Evolutionary conservation across 2,113 vertebrate genomes (phyloP).

Genomic region (Trichomycterus rosablanca): DNA sequence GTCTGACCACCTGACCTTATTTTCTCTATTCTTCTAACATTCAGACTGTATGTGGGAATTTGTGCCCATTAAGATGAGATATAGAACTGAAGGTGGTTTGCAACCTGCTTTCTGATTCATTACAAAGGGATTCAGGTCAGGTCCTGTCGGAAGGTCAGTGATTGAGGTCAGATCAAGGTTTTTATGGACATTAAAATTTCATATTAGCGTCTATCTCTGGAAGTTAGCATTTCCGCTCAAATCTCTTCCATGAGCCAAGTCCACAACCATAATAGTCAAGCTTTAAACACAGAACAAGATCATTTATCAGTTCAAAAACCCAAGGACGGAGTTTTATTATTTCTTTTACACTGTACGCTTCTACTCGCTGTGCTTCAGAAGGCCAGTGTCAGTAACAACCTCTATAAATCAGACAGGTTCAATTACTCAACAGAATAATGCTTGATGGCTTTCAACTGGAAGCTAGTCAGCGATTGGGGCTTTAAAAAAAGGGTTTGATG

Average conservation of each 20-base stretch:
- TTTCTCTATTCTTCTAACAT: too few relatives aligned
- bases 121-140: too few relatives aligned
- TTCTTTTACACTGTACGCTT: constrained; percentile 17
- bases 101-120: too few relatives aligned
- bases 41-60: too few relatives aligned
- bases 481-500: constrained; percentile 9
- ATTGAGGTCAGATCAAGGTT: too few relatives aligned
- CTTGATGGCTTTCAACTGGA: neutral
- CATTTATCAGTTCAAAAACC: constrained; percentile 20
- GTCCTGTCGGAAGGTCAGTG: too few relatives aligned
- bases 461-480: constrained; percentile 5
- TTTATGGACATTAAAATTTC: too few relatives aligned
- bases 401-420: constrained; percentile 12
- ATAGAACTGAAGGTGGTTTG: too few relatives aligned
- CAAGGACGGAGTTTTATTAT: constrained; percentile 7
- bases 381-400: neutral
- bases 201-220: too few relatives aligned
- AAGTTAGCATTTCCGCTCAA: constrained; percentile 28
- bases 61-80: too few relatives aligned
- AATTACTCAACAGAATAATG: constrained; percentile 12
- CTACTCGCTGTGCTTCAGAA: constrained; percentile 1
- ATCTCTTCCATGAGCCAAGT: constrained; percentile 25
- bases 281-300: constrained; percentile 24
- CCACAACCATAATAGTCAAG: constrained; percentile 33
- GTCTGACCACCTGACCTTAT: too few relatives aligned